Percentiles rank a stretch among this genome's conserved stretches.
Evolutionary conservation across 2,888 invertebrate genomes (phyloP).

Genomic region (Rhopalosiphum nymphaeae): DNA sequence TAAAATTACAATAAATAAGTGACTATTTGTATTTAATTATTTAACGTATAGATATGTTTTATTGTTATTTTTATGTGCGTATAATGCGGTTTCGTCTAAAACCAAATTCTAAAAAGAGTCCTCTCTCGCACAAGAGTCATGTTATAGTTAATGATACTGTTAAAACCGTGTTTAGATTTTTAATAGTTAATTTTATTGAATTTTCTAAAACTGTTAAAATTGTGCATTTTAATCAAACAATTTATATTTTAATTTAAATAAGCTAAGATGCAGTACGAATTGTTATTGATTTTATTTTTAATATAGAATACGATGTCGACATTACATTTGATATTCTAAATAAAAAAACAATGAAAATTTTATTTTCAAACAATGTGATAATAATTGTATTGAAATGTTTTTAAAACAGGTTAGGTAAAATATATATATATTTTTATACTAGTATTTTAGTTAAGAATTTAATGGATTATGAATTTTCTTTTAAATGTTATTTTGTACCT

Average conservation of each 20-base stretch:
- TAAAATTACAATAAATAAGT: not conserved
- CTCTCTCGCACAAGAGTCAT: not conserved
- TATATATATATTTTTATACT: slow-evolving; percentile 18
- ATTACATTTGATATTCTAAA: not conserved
- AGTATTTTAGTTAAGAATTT: slow-evolving; percentile 20
- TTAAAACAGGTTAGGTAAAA: not conserved
- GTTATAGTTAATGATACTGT: not conserved
- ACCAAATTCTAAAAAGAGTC: not conserved
- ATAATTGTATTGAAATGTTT: slow-evolving; percentile 21
- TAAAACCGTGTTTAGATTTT: slow-evolving; percentile 10
- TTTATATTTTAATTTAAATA: not conserved
- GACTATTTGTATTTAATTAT: slow-evolving; percentile 20
- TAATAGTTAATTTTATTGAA: not conserved
- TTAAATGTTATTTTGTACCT: not conserved
- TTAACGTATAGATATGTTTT: not conserved
- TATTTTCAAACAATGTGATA: slow-evolving; percentile 14
- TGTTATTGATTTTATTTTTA: slow-evolving; percentile 1
- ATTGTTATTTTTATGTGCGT: slow-evolving; percentile 30
- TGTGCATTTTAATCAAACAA: not conserved
- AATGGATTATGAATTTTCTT: not conserved
- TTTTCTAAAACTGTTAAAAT: not conserved
- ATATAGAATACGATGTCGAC: not conserved
- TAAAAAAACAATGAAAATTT: not conserved
- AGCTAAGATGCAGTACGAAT: not conserved
- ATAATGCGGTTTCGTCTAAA: not conserved